Evolutionary conservation across 2,797 vertebrate species (phyloP).

Genomic region (Vultur gryphus): DNA sequence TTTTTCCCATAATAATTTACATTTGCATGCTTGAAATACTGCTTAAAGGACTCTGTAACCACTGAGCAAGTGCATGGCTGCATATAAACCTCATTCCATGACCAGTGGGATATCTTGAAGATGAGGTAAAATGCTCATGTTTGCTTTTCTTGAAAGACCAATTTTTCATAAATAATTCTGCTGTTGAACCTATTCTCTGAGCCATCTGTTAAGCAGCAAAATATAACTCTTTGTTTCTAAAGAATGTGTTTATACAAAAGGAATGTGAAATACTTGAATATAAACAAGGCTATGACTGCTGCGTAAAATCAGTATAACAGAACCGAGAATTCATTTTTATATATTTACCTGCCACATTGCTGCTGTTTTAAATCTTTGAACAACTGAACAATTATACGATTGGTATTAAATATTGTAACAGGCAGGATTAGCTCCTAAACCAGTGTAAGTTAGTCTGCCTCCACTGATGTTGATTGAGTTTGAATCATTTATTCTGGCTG

Average conservation of each 20-base stretch:
- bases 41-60: background rate
- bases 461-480: background rate
- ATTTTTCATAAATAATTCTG: conserved; percentile 28
- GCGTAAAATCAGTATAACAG: background rate
- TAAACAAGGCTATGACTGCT: background rate
- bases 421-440: background rate
- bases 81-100: background rate
- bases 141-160: background rate
- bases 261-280: background rate
- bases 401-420: background rate
- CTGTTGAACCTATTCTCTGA: background rate
- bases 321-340: background rate
- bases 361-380: background rate
- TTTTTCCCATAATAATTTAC: background rate
- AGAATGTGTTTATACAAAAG: background rate
- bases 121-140: background rate
- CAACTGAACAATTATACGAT: background rate
- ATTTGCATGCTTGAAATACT: conserved; percentile 6
- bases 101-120: background rate
- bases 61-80: background rate
- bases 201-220: background rate
- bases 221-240: background rate
- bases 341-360: background rate
- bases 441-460: background rate
- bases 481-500: background rate